phyloP scores from a whole-genome alignment of 2,888 invertebrate species.

The Cordilura impudica region DNA sequence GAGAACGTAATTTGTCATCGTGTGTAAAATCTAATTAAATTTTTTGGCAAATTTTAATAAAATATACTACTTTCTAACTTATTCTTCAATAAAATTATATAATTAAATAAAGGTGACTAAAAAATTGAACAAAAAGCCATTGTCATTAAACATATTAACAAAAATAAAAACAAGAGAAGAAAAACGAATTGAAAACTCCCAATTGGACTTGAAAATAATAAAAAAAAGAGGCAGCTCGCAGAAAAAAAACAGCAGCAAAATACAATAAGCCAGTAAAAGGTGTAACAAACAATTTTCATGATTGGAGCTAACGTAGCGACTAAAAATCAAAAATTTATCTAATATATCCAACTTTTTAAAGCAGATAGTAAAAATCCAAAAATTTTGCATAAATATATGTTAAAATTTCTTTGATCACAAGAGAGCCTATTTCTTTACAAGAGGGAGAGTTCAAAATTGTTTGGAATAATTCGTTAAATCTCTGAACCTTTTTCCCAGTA shows the following conservation, averaged over 20 bases:
- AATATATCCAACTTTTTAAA: not conserved
- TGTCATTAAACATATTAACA: conserved; percentile 30
- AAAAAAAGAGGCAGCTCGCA: conserved; percentile 21
- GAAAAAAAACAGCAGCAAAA: conserved; percentile 34
- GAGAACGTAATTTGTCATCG: conserved; percentile 59
- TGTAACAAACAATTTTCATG: conserved; percentile 40
- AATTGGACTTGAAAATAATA: conserved; percentile 60
- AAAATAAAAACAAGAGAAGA: conserved; percentile 38
- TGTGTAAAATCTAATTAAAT: conserved; percentile 56
- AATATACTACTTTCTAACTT: conserved; percentile 14
- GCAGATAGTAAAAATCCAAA: not conserved
- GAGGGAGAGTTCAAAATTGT: not conserved
- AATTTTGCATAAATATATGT: not conserved
- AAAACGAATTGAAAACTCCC: conserved; percentile 48
- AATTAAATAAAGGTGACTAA: not conserved
- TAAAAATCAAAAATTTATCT: conserved; percentile 22
- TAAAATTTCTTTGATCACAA: not conserved
- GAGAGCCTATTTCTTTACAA: not conserved
- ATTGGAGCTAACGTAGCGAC: conserved; percentile 37
- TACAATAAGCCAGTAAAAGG: conserved; percentile 53
- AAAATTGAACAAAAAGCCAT: conserved; percentile 19
- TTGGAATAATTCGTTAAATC: not conserved
- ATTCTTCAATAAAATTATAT: conserved; percentile 9
- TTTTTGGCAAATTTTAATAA: conserved; percentile 46
- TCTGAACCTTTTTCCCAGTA: not conserved